Base-by-base conservation (phyloP, 2,113 vertebrate species). In the Chiloscyllium plagiosum region DNA sequence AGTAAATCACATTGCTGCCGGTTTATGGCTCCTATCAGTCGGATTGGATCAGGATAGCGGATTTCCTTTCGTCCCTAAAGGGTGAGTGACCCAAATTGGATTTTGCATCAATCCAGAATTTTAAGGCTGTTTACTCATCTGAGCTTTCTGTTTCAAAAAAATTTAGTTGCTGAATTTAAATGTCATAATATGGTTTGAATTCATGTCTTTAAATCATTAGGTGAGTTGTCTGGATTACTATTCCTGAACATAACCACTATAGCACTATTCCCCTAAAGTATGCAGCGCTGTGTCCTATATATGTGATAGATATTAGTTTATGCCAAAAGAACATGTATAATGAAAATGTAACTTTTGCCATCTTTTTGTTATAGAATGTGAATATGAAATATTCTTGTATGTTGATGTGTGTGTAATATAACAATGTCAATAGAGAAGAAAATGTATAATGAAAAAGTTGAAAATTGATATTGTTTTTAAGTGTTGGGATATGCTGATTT, bases 401-500 rank as follows among this genome's bases (percentile, higher is more conserved):
- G 37, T 47, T 42, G 20, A 17, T 47, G 4, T 42, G 7, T 89
- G 24, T 56, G 47, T 56, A 15, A 50, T 29, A 29, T 26, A 52
- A 87, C 29, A 24, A 29, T 47, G 17, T 83, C 80, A 83, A 22
- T 83, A 37, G 80, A 19, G 37, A 83, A 83, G 5, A 42, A 83
- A 19, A 42, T 19, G 19, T 52, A 52, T 10, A 17, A 15, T 61
- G 56, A 12, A 12, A 61, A 61, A 19, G 87, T 17, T 90, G 17
- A 26, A 56, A 61, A 33, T 90, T 90, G 26, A 13, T 13, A 15
- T 29, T 22, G 0, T 86, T 50, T 61, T 56, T 33, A 61, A 33
- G 4, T 90, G 26, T 13, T 33, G 24, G 66, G 52, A 42, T 65
- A 61, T 37, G 20, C 12, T 72, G 13, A 95, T 96, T 96, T 97